Percentiles rank a stretch among this genome's conserved stretches.
Conservation (phyloP, 2,797 vertebrate genomes). For the Coregonus suidteri region DNA sequence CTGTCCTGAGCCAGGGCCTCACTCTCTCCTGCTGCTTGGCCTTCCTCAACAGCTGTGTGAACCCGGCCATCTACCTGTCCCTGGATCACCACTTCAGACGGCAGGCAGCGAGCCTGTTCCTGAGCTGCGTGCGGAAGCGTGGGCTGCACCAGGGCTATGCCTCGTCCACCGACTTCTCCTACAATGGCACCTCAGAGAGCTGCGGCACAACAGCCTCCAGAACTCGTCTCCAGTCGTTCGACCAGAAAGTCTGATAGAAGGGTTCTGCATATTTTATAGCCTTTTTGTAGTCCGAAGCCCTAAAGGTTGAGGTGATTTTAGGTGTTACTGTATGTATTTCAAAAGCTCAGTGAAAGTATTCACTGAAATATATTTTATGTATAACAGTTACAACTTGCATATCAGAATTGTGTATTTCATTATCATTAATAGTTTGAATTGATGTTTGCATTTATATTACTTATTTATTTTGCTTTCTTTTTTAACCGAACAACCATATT, state of each 20-base stretch:
- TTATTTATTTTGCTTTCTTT: too few species aligned
- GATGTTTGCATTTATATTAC: too few species aligned
- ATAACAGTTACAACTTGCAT: neutral
- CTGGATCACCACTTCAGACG: conserved; percentile 82
- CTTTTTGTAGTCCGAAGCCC: neutral
- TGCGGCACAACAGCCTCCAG: conserved; percentile 43
- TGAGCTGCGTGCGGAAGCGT: conserved; percentile 39
- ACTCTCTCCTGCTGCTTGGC: conserved; percentile 80
- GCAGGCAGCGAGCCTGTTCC: conserved; percentile 38
- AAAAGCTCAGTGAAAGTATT: neutral
- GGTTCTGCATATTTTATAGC: neutral
- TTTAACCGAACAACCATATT: too few species aligned
- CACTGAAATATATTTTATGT: neutral
- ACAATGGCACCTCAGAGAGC: conserved; percentile 60
- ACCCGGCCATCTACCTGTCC: conserved; percentile 83
- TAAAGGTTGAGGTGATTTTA: neutral
- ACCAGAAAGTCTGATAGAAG: conserved; percentile 29
- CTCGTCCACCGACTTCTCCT: conserved; percentile 54
- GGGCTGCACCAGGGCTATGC: conserved; percentile 36
- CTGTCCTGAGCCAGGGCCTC: conserved; percentile 64
- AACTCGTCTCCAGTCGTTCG: conserved; percentile 45
- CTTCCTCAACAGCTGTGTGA: conserved; percentile 86
- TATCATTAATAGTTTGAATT: too few species aligned
- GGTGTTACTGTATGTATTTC: neutral
- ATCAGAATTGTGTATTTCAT: too few species aligned